phyloP scores from a whole-genome alignment of 2,797 vertebrate genomes.

The Caiman crocodilus region DNA sequence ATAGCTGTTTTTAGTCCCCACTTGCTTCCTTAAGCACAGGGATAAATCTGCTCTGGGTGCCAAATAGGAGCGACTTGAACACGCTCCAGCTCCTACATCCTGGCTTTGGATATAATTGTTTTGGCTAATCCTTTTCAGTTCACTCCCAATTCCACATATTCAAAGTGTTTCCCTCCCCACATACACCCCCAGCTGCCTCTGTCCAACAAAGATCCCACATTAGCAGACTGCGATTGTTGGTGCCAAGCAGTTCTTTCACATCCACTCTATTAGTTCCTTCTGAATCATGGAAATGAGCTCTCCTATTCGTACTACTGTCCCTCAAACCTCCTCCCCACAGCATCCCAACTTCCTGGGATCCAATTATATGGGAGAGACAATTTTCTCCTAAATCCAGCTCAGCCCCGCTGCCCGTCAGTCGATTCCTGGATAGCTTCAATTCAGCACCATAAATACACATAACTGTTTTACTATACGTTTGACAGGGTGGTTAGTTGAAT shows the following conservation, averaged over 20 bases:
- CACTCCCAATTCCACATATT: constrained; percentile 51
- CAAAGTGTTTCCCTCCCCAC: constrained; percentile 7
- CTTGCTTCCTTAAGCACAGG: not conserved
- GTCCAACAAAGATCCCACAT: constrained; percentile 11
- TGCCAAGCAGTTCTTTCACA: not conserved
- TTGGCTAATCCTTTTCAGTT: constrained; percentile 58
- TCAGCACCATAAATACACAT: constrained; percentile 50
- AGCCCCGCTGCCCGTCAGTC: constrained; percentile 16
- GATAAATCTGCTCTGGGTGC: constrained; percentile 23
- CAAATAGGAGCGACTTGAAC: constrained; percentile 29
- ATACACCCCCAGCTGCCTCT: not conserved
- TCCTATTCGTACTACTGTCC: not conserved
- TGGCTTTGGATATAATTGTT: constrained; percentile 61
- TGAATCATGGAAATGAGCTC: not conserved
- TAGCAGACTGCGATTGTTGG: constrained; percentile 7
- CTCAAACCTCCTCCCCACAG: accelerated
- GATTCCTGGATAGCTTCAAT: constrained; percentile 40
- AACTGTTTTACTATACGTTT: constrained; percentile 60
- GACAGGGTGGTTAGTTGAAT: constrained; percentile 24
- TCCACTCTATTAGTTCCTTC: not conserved
- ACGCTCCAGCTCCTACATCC: constrained; percentile 34
- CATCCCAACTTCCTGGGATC: too few relatives aligned
- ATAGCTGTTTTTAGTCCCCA: constrained; percentile 38
- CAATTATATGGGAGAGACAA: constrained; percentile 20
- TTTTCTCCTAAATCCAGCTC: constrained; percentile 20